A percentile compares a stretch with the other conserved stretches of the same genome.
Conservation (phyloP, 2,888 invertebrate species). For the Erebia ligea region DNA sequence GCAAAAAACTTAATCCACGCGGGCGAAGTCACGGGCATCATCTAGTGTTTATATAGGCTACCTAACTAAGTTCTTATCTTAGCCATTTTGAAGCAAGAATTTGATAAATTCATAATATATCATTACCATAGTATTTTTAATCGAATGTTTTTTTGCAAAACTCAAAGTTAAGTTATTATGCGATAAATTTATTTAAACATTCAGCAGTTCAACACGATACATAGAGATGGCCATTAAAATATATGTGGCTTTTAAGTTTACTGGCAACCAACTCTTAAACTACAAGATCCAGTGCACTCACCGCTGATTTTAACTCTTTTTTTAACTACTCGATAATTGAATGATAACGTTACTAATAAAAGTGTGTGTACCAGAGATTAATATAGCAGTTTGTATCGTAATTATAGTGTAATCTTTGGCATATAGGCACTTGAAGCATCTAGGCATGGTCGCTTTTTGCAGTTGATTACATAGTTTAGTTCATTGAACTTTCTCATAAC, state of each 20-base stretch:
- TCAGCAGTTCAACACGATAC: no score
- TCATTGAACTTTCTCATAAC: slow-evolving; percentile 7
- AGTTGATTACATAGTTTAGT: slow-evolving; percentile 3
- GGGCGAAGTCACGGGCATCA: no score
- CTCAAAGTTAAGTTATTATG: no score
- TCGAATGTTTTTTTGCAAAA: no score
- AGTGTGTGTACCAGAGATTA: slow-evolving; percentile 25
- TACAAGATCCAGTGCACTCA: slow-evolving; percentile 3
- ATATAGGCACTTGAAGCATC: slow-evolving; percentile 14
- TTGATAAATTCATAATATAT: no score
- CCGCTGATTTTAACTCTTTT: neutral
- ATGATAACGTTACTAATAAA: slow-evolving; percentile 24
- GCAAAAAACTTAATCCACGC: no score
- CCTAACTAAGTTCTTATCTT: no score
- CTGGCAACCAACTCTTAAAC: neutral
- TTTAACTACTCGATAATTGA: slow-evolving; percentile 22
- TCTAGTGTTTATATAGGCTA: no score
- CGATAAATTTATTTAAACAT: no score
- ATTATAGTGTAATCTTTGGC: slow-evolving; percentile 29
- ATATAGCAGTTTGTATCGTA: slow-evolving; percentile 28
- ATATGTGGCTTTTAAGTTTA: neutral
- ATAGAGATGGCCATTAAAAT: no score
- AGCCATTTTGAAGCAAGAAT: no score
- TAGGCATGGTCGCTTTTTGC: slow-evolving; percentile 21
- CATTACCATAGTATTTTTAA: no score